phyloP scores from a whole-genome alignment of 2,888 invertebrate genomes.

The Cephus pygmeus region DNA sequence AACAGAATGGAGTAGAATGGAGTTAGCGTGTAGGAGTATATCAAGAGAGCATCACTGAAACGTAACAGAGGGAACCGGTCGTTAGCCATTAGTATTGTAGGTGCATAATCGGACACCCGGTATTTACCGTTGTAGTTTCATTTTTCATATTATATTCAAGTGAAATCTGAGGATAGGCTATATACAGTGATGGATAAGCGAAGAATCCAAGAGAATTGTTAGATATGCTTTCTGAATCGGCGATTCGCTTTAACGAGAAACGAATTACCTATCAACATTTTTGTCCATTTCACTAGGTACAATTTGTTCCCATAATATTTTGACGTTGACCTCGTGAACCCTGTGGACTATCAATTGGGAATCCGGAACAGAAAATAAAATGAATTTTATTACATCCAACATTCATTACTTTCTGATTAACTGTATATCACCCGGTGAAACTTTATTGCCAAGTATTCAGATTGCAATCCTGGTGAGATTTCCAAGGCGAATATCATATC shows the following conservation, averaged over 20 bases:
- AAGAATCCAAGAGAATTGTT: background rate
- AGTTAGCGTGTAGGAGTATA: background rate
- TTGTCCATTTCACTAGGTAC: background rate
- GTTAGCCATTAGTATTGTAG: background rate
- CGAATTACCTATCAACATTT: background rate
- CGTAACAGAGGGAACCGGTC: background rate
- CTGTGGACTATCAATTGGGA: background rate
- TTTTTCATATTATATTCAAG: background rate
- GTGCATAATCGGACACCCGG: background rate
- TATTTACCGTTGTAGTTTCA: background rate
- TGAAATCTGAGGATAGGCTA: background rate
- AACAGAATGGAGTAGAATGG: background rate
- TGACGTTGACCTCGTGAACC: background rate
- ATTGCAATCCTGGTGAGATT: background rate
- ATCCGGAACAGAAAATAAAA: background rate
- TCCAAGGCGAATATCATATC: background rate
- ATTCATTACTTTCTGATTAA: background rate
- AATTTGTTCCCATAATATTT: background rate
- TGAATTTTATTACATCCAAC: background rate
- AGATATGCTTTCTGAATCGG: background rate
- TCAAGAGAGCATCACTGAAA: background rate
- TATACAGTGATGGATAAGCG: background rate
- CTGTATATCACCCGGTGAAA: background rate
- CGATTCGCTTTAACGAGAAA: background rate
- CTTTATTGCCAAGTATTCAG: background rate